phyloP scores from a whole-genome alignment of 2,797 vertebrate species.

The Rhynchotus rufescens region DNA sequence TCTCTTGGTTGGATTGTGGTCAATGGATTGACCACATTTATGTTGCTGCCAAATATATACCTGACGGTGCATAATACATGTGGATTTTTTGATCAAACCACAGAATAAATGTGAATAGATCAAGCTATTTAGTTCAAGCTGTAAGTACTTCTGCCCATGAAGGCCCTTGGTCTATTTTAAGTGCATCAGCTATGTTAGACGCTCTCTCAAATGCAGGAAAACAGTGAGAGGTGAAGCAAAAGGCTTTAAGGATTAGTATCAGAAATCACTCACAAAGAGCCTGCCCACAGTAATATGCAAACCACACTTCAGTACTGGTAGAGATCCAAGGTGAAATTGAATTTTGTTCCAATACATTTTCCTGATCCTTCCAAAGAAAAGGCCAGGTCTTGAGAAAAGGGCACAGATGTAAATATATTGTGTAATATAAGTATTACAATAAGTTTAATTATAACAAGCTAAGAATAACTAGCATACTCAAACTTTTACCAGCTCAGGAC shows the following conservation, averaged over 20 bases:
- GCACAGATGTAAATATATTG: background rate
- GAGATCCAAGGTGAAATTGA: background rate
- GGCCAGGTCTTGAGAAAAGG: background rate
- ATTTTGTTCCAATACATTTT: background rate
- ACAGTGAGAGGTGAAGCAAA: background rate
- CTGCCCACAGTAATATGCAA: background rate
- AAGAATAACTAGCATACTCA: background rate
- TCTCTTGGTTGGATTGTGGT: background rate
- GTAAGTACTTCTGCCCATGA: background rate
- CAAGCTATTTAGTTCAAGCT: background rate
- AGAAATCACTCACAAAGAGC: background rate
- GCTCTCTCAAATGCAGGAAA: background rate
- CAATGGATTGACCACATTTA: background rate
- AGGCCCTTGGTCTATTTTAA: background rate
- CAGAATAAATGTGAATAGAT: background rate
- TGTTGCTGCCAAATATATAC: background rate
- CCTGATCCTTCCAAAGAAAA: background rate
- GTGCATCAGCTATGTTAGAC: background rate
- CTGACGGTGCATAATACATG: too few species aligned
- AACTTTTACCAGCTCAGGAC: background rate
- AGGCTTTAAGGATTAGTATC: background rate
- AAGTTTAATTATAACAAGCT: too few species aligned
- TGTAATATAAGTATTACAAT: too few species aligned
- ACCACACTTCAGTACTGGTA: background rate
- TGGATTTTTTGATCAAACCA: background rate